Percentiles rank a stretch among this genome's conserved stretches.
Evolutionary conservation across 1,140 invertebrate genomes (phyloP).

Genomic region (Drosophila nikananu): DNA sequence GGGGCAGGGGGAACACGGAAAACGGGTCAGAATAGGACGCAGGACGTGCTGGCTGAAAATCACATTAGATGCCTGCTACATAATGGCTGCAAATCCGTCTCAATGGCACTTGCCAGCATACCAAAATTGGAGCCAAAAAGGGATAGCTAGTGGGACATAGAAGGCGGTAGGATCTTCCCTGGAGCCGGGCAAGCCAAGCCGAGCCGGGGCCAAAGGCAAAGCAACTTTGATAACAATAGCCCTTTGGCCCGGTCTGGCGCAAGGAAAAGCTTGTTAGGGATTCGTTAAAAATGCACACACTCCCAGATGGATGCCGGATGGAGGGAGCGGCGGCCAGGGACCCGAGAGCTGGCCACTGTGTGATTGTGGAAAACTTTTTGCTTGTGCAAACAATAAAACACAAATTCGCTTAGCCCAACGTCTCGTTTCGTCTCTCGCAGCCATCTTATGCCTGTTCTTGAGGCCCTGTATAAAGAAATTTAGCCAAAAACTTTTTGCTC

Average conservation of each 20-base stretch:
- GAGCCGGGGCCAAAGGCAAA: constrained; percentile 43
- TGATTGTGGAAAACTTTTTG: constrained; percentile 73
- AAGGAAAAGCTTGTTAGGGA: constrained; percentile 80
- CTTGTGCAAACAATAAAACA: constrained; percentile 83
- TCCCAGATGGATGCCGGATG: constrained; percentile 41
- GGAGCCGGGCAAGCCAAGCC: constrained; percentile 35
- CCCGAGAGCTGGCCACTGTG: constrained; percentile 38
- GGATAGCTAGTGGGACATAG: constrained; percentile 6
- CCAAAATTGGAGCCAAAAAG: constrained; percentile 42
- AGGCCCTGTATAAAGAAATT: constrained; percentile 70
- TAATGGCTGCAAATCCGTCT: constrained; percentile 81
- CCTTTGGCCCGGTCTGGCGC: constrained; percentile 54
- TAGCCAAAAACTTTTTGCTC: constrained; percentile 55
- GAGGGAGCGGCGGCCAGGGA: not conserved
- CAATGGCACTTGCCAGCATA: constrained; percentile 73
- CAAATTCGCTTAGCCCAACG: constrained; percentile 76
- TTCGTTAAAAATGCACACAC: constrained; percentile 81
- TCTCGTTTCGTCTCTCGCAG: constrained; percentile 22
- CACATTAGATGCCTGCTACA: constrained; percentile 78
- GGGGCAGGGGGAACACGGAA: not conserved
- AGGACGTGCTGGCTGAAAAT: constrained; percentile 74
- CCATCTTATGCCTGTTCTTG: constrained; percentile 59
- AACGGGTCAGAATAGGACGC: constrained; percentile 10
- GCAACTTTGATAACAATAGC: constrained; percentile 80
- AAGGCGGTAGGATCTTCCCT: constrained; percentile 36